Evolutionary conservation across 1,140 invertebrate genomes (phyloP), one percentile per base, ranked within the genome.

Genomic region (Drosophila kohkoa): DNA sequence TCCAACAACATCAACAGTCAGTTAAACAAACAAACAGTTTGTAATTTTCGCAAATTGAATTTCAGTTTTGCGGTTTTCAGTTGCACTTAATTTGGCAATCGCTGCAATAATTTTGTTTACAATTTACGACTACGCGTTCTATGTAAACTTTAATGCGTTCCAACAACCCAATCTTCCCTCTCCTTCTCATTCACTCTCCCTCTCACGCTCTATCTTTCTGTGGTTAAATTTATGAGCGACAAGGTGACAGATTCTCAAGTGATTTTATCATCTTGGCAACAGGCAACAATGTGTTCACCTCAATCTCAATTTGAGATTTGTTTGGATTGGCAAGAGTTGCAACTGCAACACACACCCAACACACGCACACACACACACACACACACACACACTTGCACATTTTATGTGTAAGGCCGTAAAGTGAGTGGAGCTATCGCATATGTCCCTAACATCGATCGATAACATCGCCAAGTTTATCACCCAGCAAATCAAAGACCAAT

Each of bases 41-140:
- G 74, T 81, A 80, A 63, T 83, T 79, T 72, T 41, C 68, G 48
- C 64, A 88, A 87, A 87, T 87, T 87, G 85, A 87, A 83, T 83
- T 88, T 83, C 74, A 75, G 77, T 38, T 25, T 81, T 85, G 82
- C 78, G 68, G 71, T 79, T 85, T 43, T 43, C 41, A 43, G 41
- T 43, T 89, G 75, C 85, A 88, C 85, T 88, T 88, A 89, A 89
- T 88, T 88, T 81, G 83, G 83, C 83, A 83, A 89, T 88, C 83
- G 83, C 75, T 83, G 85, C 83, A 83, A 88, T 85, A 89, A 88
- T 89, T 88, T 89, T 88, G 85, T 88, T 88, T 88, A 88, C 85
- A 89, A 85, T 85, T 88, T 85, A 89, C 85, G 71, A 80, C 60
- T 60, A 55, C 73, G 60, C 32, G 57, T 57, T 67, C 46, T 46